phyloP scores from a whole-genome alignment of 2,113 vertebrate species.

The Planiliza haematocheilus region DNA sequence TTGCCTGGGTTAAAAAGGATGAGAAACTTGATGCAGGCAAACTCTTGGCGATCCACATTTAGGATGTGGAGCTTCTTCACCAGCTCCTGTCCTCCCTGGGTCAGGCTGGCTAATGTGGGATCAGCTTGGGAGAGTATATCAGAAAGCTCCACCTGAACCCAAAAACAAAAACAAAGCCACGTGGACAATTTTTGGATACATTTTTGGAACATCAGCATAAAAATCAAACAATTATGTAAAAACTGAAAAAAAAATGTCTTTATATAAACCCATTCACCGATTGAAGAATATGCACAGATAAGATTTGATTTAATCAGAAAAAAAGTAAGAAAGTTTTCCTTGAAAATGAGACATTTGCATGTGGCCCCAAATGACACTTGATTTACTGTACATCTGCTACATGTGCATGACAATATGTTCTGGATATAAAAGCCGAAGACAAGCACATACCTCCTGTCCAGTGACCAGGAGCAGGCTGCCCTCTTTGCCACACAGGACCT shows the following conservation, averaged over 20 bases:
- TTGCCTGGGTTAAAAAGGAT: slow-evolving; percentile 94
- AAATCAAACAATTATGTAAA: too few species aligned
- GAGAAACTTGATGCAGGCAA: slow-evolving; percentile 93
- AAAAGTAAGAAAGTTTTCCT: too few species aligned
- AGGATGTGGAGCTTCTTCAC: slow-evolving; percentile 85
- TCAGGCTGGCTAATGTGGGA: slow-evolving; percentile 84
- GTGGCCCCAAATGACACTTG: too few species aligned
- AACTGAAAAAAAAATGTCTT: too few species aligned
- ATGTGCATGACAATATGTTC: too few species aligned
- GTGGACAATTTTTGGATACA: too few species aligned
- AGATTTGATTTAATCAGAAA: too few species aligned
- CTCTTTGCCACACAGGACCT: slow-evolving; percentile 89
- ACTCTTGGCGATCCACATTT: slow-evolving; percentile 90
- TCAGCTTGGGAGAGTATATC: slow-evolving; percentile 82
- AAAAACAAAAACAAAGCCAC: slow-evolving; percentile 6
- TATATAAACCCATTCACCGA: too few species aligned
- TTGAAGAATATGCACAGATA: too few species aligned
- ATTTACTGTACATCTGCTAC: too few species aligned
- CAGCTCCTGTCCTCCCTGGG: slow-evolving; percentile 88
- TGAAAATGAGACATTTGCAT: too few species aligned
- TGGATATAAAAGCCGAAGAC: not conserved
- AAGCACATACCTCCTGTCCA: slow-evolving; percentile 90
- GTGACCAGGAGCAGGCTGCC: slow-evolving; percentile 90
- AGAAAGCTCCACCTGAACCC: slow-evolving; percentile 87
- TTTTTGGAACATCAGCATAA: too few species aligned